phyloP scores from a whole-genome alignment of 92 coral and sea anemone species.

The Bergia sp. region DNA sequence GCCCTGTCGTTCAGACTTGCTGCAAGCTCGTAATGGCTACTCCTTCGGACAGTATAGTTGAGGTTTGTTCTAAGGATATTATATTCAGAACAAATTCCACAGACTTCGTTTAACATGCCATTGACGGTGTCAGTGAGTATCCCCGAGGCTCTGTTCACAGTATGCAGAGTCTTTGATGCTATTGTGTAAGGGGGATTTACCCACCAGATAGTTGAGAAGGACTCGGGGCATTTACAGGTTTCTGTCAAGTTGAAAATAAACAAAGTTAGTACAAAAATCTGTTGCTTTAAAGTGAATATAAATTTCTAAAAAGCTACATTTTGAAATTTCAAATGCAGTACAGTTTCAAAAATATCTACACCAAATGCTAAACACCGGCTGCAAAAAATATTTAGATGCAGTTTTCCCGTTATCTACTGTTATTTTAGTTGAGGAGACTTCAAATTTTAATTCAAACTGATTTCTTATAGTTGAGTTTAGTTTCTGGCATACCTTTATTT shows the following conservation, averaged over 20 bases:
- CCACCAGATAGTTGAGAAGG: slow-evolving; percentile 49
- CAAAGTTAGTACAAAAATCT: background rate
- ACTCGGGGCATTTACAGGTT: slow-evolving; percentile 48
- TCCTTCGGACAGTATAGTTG: background rate
- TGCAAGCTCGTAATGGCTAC: slow-evolving; percentile 5
- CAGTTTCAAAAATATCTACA: too few relatives aligned
- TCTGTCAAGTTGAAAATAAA: slow-evolving; percentile 21
- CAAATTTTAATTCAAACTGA: too few relatives aligned
- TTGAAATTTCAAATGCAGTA: too few relatives aligned
- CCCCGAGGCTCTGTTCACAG: slow-evolving; percentile 9
- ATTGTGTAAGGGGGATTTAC: slow-evolving; percentile 42
- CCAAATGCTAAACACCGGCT: too few relatives aligned
- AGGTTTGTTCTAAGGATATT: slow-evolving; percentile 4
- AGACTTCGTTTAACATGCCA: slow-evolving; percentile 25
- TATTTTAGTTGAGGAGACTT: too few relatives aligned
- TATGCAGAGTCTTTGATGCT: background rate
- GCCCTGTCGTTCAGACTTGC: slow-evolving; percentile 26
- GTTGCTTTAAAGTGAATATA: background rate
- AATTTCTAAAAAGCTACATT: too few relatives aligned
- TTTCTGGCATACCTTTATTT: background rate
- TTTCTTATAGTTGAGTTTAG: background rate
- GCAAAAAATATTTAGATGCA: too few relatives aligned
- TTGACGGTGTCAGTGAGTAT: slow-evolving; percentile 19
- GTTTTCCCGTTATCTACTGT: too few relatives aligned
- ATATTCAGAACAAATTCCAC: slow-evolving; percentile 42